Percentiles rank a stretch among this genome's conserved stretches.
Conservation (phyloP, 2,888 invertebrate genomes). For the Ceriagrion tenellum region DNA sequence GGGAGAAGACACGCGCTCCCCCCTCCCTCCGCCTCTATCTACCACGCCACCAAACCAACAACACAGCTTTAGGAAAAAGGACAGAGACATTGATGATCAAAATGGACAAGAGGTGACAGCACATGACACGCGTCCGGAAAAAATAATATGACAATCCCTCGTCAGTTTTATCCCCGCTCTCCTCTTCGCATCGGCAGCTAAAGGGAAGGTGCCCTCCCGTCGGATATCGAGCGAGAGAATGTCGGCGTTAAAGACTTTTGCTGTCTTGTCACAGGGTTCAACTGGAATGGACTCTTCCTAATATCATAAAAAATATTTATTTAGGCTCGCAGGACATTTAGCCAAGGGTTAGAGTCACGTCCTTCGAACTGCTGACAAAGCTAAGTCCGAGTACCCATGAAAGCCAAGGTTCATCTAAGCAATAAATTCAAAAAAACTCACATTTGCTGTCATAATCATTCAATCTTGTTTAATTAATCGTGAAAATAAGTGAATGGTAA, state of each 20-base stretch:
- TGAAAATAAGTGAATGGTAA: no score
- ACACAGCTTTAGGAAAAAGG: constrained; percentile 29
- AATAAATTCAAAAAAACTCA: no score
- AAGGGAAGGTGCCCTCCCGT: background rate
- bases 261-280: background rate
- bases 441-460: no score
- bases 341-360: no score
- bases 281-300: background rate
- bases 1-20: constrained; percentile 14
- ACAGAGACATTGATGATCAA: background rate
- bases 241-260: background rate
- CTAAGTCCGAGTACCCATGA: no score
- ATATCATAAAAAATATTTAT: no score
- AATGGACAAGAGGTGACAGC: constrained; percentile 50
- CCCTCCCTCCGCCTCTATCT: background rate
- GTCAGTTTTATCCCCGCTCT: background rate
- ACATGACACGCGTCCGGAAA: constrained; percentile 23
- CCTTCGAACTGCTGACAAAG: no score
- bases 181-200: background rate
- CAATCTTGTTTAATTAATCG: no score
- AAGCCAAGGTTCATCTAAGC: no score
- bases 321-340: no score
- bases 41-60: background rate
- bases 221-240: background rate
- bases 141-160: constrained; percentile 13